Base-by-base conservation (phyloP, 2,888 invertebrate species). In the Caenorhabditis imperialis region DNA sequence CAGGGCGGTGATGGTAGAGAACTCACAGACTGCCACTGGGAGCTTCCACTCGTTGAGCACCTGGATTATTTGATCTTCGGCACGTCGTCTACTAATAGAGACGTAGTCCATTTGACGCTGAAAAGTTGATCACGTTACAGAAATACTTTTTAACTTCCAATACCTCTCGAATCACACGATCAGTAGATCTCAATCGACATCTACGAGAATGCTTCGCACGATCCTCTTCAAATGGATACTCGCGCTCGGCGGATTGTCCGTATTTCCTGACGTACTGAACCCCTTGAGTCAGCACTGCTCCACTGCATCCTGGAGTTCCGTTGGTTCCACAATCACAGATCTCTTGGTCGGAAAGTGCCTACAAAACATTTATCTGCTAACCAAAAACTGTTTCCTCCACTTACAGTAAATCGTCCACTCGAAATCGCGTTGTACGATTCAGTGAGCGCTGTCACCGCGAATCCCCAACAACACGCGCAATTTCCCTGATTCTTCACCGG, bases 391-490 rank as follows among this genome's bases (percentile, higher is more conserved):
- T 23, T 57, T 67, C 18, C 35, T 42, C 57, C 23, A 6, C 14
- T 3, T 7, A 23, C 8, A 42, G 25, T 48, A 22, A 61, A 60
- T 20, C 8, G 18, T n/a, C 54, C 61, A 18, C 14, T 23, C n/a
- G 35, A 23, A 14, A 54, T 47, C 4, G 60, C 60, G 20, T 70
- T 48, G 8, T 42, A 53, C 3, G 70, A 35, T 38, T 70, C 70
- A 23, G 48, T 40, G 14, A 70, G 30, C 0, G 48, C 70, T 5
- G 60, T 42, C n/a, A 61, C 54, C 10, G 70, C 70, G 54, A 70
- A 70, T 16, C 60, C 70, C 70, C 70, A 70, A 23, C 70, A 70
- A 42, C 70, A 70, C 16, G 54, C 45, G 10, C 70, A 70, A 3
- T 47, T 25, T 18, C 60, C 70, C 20, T 70, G 70, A 48, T 48